Percentiles rank a stretch among this genome's conserved stretches.
phyloP scores from a whole-genome alignment of 2,888 invertebrate species.

The Phrixothrix hirtus region DNA sequence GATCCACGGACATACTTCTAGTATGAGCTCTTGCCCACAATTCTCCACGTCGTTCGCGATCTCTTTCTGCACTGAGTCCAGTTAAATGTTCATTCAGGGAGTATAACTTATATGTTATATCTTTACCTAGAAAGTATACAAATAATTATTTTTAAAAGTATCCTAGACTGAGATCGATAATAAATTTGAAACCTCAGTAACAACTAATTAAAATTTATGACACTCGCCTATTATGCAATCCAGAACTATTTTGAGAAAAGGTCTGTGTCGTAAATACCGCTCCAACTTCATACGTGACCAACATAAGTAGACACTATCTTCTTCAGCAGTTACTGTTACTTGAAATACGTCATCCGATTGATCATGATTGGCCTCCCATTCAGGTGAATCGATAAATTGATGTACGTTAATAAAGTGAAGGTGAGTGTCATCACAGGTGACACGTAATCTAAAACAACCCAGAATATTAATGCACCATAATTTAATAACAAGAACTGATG shows the following conservation, averaged over 20 bases:
- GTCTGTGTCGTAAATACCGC: constrained; percentile 73
- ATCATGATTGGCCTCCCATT: constrained; percentile 82
- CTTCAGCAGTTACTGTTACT: constrained; percentile 78
- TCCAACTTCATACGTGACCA: constrained; percentile 79
- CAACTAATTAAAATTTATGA: no score
- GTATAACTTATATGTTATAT: constrained; percentile 83
- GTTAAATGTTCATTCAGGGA: constrained; percentile 76
- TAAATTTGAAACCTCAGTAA: no score
- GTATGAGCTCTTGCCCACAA: constrained; percentile 60
- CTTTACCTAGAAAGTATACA: no score
- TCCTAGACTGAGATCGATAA: no score
- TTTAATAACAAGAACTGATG: constrained; percentile 1
- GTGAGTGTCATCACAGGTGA: constrained; percentile 81
- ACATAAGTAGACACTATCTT: constrained; percentile 75
- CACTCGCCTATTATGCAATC: constrained; percentile 75
- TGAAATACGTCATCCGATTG: constrained; percentile 79
- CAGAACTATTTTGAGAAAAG: constrained; percentile 73
- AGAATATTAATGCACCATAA: neutral
- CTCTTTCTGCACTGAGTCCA: constrained; percentile 56
- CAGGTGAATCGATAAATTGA: constrained; percentile 88
- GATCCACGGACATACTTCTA: constrained; percentile 76
- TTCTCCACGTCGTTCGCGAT: constrained; percentile 50
- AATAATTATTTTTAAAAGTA: no score
- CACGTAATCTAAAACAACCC: constrained; percentile 66
- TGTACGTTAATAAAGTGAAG: constrained; percentile 78